Evolutionary conservation across 2,888 invertebrate species (phyloP).

Genomic region (Antitype chi): DNA sequence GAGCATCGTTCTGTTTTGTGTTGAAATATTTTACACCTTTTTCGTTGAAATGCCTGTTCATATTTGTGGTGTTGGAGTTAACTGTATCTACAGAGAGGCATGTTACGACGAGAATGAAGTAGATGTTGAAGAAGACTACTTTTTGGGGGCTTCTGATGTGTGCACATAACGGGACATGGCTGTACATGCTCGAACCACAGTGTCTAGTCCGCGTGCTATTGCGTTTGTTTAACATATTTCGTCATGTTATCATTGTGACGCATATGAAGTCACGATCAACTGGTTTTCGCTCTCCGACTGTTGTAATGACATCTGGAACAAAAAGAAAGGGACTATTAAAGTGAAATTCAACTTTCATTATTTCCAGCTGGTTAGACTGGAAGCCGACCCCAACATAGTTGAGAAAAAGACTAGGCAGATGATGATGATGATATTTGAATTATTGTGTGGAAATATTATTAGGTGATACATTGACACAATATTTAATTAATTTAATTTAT

Average conservation of each 20-base stretch:
- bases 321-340: slow-evolving; percentile 58
- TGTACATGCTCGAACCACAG: slow-evolving; percentile 79
- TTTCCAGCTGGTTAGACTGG: no score
- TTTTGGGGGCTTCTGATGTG: slow-evolving; percentile 71
- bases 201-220: slow-evolving; percentile 78
- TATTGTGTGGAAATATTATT: background rate
- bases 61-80: slow-evolving; percentile 87
- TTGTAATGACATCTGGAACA: slow-evolving; percentile 82
- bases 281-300: slow-evolving; percentile 65
- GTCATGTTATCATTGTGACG: slow-evolving; percentile 85
- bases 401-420: no score
- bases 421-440: no score
- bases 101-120: slow-evolving; percentile 77
- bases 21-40: slow-evolving; percentile 71
- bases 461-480: no score
- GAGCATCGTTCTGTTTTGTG: slow-evolving; percentile 76
- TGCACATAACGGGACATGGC: slow-evolving; percentile 69
- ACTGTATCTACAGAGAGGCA: slow-evolving; percentile 79
- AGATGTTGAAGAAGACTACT: slow-evolving; percentile 79
- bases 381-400: no score
- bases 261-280: slow-evolving; percentile 69
- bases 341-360: background rate
- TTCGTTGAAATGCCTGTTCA: slow-evolving; percentile 79
- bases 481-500: no score
- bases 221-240: slow-evolving; percentile 82